Conservation (phyloP, 2,888 invertebrate species). For the Zele albiditarsus region DNA sequence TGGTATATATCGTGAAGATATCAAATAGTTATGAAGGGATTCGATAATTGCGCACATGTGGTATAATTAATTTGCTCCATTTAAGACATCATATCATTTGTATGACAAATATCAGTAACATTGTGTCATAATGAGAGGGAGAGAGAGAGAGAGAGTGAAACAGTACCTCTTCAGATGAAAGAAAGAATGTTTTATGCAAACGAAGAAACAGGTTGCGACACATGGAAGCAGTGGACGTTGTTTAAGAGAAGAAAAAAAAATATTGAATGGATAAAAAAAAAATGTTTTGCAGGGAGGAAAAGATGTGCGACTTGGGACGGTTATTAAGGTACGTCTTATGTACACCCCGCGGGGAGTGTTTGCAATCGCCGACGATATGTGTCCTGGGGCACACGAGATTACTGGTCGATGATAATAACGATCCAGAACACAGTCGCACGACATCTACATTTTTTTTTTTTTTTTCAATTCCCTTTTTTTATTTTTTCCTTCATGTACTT, state of each 20-base stretch:
- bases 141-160: slow-evolving; percentile 1
- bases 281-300: slow-evolving; percentile 39
- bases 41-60: background rate
- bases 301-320: slow-evolving; percentile 44
- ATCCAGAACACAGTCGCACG: slow-evolving; percentile 50
- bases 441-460: slow-evolving; percentile 43
- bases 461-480: slow-evolving; percentile 3
- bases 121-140: background rate
- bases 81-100: background rate
- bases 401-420: slow-evolving; percentile 54
- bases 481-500: slow-evolving; percentile 36
- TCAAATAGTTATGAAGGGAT: background rate
- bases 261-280: slow-evolving; percentile 24
- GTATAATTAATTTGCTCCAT: background rate
- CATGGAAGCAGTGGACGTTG: slow-evolving; percentile 11
- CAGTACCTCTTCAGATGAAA: background rate
- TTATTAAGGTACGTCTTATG: slow-evolving; percentile 57
- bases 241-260: slow-evolving; percentile 37
- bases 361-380: slow-evolving; percentile 49
- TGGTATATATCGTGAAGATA: background rate
- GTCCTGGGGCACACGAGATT: slow-evolving; percentile 54
- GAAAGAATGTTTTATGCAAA: background rate
- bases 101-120: slow-evolving; percentile 1
- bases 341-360: slow-evolving; percentile 56
- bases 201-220: slow-evolving; percentile 3